phyloP scores from a whole-genome alignment of 2,888 invertebrate genomes.

The Rhagonycha fulva region DNA sequence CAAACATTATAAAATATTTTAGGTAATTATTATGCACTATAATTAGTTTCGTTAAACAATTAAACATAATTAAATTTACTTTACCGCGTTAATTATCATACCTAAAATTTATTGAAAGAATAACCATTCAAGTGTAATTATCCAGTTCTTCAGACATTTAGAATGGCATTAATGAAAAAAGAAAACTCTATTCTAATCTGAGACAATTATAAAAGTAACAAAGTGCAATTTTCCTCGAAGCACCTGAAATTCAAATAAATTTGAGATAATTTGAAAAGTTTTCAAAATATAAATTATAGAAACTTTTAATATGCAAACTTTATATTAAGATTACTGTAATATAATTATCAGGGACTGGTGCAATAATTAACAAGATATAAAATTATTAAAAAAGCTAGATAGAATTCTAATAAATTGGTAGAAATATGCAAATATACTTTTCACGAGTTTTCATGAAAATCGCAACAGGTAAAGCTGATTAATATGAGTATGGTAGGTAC shows the following conservation, averaged over 20 bases:
- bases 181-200: background rate
- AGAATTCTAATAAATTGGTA: too few relatives aligned
- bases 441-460: too few relatives aligned
- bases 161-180: background rate
- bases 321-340: background rate
- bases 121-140: background rate
- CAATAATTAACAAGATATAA: too few relatives aligned
- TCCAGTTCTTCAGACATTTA: background rate
- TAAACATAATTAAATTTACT: background rate
- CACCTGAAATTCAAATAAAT: background rate
- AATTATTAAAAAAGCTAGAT: too few relatives aligned
- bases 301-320: background rate
- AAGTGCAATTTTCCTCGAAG: background rate
- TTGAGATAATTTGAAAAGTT: background rate
- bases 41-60: slow-evolving; percentile 1
- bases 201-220: background rate
- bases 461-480: too few relatives aligned
- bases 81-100: background rate
- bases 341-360: too few relatives aligned
- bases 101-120: background rate
- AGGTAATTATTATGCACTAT: background rate
- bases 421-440: too few relatives aligned
- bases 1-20: background rate
- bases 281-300: background rate
- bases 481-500: too few relatives aligned